Percentiles rank a stretch among this genome's conserved stretches.
These are phyloP conservation scores for Hesperia comma DNA, from an alignment of 2,888 invertebrate genomes.

Conservation along the genomic window DNA sequence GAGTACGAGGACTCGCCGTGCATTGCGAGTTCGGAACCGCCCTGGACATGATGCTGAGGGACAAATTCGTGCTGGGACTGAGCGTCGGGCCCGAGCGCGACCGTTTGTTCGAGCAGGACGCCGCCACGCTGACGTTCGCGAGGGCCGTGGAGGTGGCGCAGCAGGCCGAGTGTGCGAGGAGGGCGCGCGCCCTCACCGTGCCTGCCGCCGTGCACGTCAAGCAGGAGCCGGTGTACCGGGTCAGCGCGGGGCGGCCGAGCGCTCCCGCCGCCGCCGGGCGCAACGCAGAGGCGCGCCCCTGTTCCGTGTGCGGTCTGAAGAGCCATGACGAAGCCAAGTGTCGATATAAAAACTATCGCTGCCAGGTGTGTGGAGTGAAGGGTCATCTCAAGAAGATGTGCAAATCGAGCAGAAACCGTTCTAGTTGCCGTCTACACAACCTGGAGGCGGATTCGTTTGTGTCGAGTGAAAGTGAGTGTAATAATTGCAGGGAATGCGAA, in stretches of 20 bases:
- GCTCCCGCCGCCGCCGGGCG: slow-evolving; percentile 10
- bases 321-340: slow-evolving; percentile 35
- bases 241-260: not conserved
- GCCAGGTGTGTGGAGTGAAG: slow-evolving; percentile 34
- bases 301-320: slow-evolving; percentile 33
- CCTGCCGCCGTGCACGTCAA: slow-evolving; percentile 10
- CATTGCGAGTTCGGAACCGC: slow-evolving; percentile 39
- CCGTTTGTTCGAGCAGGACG: slow-evolving; percentile 37
- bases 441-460: not conserved
- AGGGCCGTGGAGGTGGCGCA: slow-evolving; percentile 32
- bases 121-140: slow-evolving; percentile 38
- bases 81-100: slow-evolving; percentile 38
- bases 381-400: slow-evolving; percentile 38
- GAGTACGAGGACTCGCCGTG: slow-evolving; percentile 40
- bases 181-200: slow-evolving; percentile 2
- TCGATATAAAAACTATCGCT: slow-evolving; percentile 36
- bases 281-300: slow-evolving; percentile 17
- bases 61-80: too few relatives aligned
- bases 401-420: not conserved
- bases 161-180: slow-evolving; percentile 29
- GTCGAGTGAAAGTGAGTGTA: not conserved
- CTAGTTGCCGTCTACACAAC: not conserved
- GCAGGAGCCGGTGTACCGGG: slow-evolving; percentile 28
- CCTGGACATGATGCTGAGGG: slow-evolving; percentile 36
- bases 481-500: slow-evolving; percentile 19